Evolutionary conservation across 1,140 invertebrate species (phyloP), one percentile per base, ranked within the genome.

Genomic region (Lasioglossum baleicum): DNA sequence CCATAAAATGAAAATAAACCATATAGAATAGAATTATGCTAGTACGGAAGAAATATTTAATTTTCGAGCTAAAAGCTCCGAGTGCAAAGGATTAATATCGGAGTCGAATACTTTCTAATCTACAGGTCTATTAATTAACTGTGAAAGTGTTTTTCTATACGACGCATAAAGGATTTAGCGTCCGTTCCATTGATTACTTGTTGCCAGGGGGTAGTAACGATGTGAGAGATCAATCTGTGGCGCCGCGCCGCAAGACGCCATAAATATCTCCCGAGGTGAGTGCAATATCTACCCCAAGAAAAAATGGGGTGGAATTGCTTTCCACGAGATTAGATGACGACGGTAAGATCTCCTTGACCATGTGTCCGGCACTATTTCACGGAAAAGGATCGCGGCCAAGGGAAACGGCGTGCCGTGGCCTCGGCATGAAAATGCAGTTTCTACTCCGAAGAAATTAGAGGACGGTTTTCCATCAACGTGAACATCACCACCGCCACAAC

Each of bases 361-460:
- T 10, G 22, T 11, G n/a, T 31, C 8, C 48, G 17, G 2, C 48
- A 56, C 7, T 40, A 40, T 56, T 58, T n/a, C 31, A 8, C 17
- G 56, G 22, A 7, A 35, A 35, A 26, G 26, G 48, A 31, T 56
- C 48, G 31, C 31, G 68, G 66, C 31, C 8, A 17, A 53, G 40
- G 51, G 44, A 48, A 76, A 31, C 56, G 40, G 61, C 20, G 51
- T 26, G 26, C 26, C 35, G 35, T 2, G 35, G 35, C 35, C 35
- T 35, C 35, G 5, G 2, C 35, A 35, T 35, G 51, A 31, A 48
- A 76, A 31, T 48, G 40, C 67, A 20, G 51, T 76, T 83, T 76
- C 53, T 53, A 81, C 26, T 44, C 10, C 42, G 22, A 51, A 26
- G 60, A 70, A 80, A 60, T 74, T 69, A 81, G 61, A 67, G 63